Evolutionary conservation across 2,888 invertebrate species (phyloP), one percentile per base, ranked within the genome.

Genomic region (Oscheius sp.): DNA sequence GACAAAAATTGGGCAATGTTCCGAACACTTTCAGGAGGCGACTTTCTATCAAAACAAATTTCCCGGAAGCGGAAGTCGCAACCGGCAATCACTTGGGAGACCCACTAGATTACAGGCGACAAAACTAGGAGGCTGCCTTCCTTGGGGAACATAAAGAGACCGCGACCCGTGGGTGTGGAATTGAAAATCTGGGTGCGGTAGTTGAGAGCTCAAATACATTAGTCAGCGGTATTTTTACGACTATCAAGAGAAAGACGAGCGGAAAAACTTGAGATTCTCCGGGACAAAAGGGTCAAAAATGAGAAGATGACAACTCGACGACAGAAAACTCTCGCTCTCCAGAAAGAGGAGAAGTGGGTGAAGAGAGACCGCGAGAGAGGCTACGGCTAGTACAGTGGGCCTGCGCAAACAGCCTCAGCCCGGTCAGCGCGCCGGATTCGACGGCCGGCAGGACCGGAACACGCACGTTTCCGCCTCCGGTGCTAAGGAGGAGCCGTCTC

Each of bases 361-460:
- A 43, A 43, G 43, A 55, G 55, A 55, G 61, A 43, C 23, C 41
- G n/a, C 29, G 66, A 27, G 63, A 63, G 63, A 45, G 61, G 27
- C 64, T 46, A 21, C 52, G 66, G 66, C 66, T 66, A 66, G 66
- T 66, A 66, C 66, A 66, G 66, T 66, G 66, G 61, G 29, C 45
- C 66, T 66, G 66, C 29, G 52, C 66, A 66, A 66, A 66, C 35
- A 66, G 52, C 45, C 58, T n/a, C 55, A 5, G 2, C 55, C 21
- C 55, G 16, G 18, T 55, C 55, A 18, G 25, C n/a, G 58, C 61
- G 18, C 25, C 55, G 55, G 25, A 21, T 25, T 21, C 16, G 55
- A 16, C 55, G 55, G 55, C 55, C 55, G 55, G 55, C 43, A 61
- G 61, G 35, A 61, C 61, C 61, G 61, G 61, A 61, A 55, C 55